Percentiles rank a stretch among this genome's conserved stretches.
Evolutionary conservation across 2,888 invertebrate genomes (phyloP).

Genomic region (Dyspetes luteomarginatus): DNA sequence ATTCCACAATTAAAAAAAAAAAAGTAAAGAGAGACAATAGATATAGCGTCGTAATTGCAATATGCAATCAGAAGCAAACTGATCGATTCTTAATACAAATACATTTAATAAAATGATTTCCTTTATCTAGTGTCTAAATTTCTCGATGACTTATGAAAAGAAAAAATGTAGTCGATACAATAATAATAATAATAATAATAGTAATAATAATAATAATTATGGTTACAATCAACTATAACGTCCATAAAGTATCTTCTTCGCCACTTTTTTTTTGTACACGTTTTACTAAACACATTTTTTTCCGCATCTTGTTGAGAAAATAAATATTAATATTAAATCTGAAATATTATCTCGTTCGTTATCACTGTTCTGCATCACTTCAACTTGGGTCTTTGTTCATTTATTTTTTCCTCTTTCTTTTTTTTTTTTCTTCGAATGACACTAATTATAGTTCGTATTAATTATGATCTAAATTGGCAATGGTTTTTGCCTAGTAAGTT

Average conservation of each 20-base stretch:
- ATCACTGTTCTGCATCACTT: slow-evolving; percentile 74
- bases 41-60: slow-evolving; percentile 78
- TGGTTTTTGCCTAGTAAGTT: slow-evolving; percentile 81
- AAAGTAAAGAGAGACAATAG: slow-evolving; percentile 79
- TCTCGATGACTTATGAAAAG: slow-evolving; percentile 72
- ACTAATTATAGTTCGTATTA: slow-evolving; percentile 73
- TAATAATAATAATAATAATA: slow-evolving; percentile 70
- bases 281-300: slow-evolving; percentile 81
- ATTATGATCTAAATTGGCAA: slow-evolving; percentile 79
- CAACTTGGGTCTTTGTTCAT: slow-evolving; percentile 63
- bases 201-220: slow-evolving; percentile 77
- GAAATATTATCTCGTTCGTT: slow-evolving; percentile 79
- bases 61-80: slow-evolving; percentile 77
- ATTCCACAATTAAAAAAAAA: slow-evolving; percentile 68
- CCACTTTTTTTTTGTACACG: slow-evolving; percentile 79
- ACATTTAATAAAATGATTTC: slow-evolving; percentile 78
- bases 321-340: slow-evolving; percentile 83
- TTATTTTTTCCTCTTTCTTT: slow-evolving; percentile 48
- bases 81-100: slow-evolving; percentile 77
- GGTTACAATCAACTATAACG: slow-evolving; percentile 81
- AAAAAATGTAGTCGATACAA: slow-evolving; percentile 71
- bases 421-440: slow-evolving; percentile 65
- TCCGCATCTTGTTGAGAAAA: slow-evolving; percentile 80
- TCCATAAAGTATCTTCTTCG: slow-evolving; percentile 80
- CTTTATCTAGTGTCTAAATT: slow-evolving; percentile 66